Conservation (phyloP, 2,888 invertebrate species). For the Petrolisthes cinctipes region DNA sequence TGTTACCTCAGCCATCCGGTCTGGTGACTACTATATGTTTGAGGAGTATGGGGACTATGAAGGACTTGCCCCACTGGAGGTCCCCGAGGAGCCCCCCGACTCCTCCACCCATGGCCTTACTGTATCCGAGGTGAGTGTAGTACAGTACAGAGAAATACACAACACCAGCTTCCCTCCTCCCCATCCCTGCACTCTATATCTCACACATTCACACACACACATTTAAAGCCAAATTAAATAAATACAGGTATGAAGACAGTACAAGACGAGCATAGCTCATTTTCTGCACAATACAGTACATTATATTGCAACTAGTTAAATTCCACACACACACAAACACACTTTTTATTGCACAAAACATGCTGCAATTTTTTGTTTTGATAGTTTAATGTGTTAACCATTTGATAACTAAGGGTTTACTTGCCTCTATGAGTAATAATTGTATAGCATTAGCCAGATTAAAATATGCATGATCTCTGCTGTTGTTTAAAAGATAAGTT, state of each 20-base stretch:
- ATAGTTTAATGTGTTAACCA: no score
- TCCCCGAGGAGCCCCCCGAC: constrained; percentile 75
- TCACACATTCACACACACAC: background rate
- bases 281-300: background rate
- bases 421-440: no score
- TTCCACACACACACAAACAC: no score
- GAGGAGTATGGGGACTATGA: constrained; percentile 91
- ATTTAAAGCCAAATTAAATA: background rate
- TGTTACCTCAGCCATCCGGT: constrained; percentile 84
- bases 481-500: no score
- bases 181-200: background rate
- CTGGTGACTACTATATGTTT: constrained; percentile 99
- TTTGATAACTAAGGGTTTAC: no score
- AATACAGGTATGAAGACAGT: background rate
- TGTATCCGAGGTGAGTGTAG: constrained; percentile 71
- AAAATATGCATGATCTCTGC: no score
- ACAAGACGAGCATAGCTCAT: background rate
- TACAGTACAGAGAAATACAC: background rate
- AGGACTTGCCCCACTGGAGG: constrained; percentile 68
- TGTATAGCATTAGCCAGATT: no score
- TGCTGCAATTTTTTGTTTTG: no score
- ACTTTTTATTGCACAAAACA: no score
- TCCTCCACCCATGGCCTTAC: constrained; percentile 69
- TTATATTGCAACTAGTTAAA: no score
- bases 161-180: background rate